Percentiles rank a stretch among this genome's conserved stretches.
Conservation (phyloP, 35 echinoderm and acorn worm species). For the Nesometra sesokonis region DNA sequence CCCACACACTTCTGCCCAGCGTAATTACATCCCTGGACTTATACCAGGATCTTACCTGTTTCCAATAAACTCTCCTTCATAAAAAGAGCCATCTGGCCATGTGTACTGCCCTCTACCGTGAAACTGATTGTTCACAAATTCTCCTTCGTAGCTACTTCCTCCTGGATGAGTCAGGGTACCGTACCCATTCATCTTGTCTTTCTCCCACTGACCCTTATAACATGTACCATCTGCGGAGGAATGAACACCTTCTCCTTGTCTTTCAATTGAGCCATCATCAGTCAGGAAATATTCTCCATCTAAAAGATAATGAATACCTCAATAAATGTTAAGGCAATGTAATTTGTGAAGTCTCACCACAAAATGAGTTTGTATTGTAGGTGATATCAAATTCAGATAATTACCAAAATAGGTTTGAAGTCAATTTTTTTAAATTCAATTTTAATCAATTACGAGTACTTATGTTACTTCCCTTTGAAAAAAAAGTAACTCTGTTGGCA, state of each 20-base stretch:
- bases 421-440: too few species aligned
- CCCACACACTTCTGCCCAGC: too few species aligned
- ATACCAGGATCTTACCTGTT: constrained; percentile 87
- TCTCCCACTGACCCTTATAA: constrained; percentile 75
- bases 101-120: constrained; percentile 75
- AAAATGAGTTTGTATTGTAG: not conserved
- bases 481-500: too few species aligned
- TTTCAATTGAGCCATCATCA: constrained; percentile 63
- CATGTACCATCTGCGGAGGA: constrained; percentile 54
- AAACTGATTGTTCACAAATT: constrained; percentile 84
- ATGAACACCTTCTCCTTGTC: constrained; percentile 55
- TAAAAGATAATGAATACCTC: too few species aligned
- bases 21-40: too few species aligned
- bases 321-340: too few species aligned
- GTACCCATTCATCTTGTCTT: constrained; percentile 86
- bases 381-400: not conserved
- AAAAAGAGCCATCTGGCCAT: constrained; percentile 78
- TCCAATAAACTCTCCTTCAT: constrained; percentile 59
- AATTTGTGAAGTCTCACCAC: too few species aligned
- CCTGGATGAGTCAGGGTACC: constrained; percentile 50
- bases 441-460: too few species aligned
- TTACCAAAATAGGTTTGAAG: too few species aligned
- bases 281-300: constrained; percentile 70
- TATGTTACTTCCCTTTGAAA: too few species aligned
- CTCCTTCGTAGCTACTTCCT: constrained; percentile 74